Conservation (phyloP, 2,888 invertebrate genomes). For the Gnatocerus cornutus region DNA sequence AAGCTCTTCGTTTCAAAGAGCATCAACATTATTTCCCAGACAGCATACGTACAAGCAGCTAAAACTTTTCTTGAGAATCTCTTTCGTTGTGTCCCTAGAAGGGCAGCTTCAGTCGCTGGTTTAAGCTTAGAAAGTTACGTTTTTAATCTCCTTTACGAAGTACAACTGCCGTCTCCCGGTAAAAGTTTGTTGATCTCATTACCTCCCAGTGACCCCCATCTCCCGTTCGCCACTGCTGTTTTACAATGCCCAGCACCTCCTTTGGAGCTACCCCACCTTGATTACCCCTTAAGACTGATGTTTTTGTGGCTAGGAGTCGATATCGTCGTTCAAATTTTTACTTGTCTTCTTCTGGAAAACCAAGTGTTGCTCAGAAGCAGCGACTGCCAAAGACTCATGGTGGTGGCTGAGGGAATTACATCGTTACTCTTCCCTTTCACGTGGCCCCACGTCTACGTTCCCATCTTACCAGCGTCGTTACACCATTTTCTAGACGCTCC, state of each 20-base stretch:
- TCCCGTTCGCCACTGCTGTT: constrained; percentile 79
- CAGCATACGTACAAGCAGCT: constrained; percentile 91
- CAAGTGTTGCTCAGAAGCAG: constrained; percentile 95
- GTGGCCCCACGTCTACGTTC: constrained; percentile 99
- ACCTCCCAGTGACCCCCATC: constrained; percentile 81
- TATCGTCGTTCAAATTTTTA: constrained; percentile 93
- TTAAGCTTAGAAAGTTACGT: constrained; percentile 94
- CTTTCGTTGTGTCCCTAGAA: constrained; percentile 83
- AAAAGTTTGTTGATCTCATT: constrained; percentile 87
- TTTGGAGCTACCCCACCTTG: constrained; percentile 93
- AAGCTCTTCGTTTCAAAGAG: constrained; percentile 96
- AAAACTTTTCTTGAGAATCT: constrained; percentile 90
- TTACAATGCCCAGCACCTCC: constrained; percentile 85
- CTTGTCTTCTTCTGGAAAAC: constrained; percentile 96
- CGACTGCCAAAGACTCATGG: constrained; percentile 97
- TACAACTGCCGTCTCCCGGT: constrained; percentile 88
- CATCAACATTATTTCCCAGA: constrained; percentile 91
- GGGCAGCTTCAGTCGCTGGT: constrained; percentile 80
- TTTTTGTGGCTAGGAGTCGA: constrained; percentile 94
- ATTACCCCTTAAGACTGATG: constrained; percentile 91
- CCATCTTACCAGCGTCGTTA: constrained; percentile 94
- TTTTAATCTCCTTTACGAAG: constrained; percentile 95
- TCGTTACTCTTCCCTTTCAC: constrained; percentile 93
- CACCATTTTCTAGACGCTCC: constrained; percentile 99
- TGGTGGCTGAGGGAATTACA: constrained; percentile 95